phyloP scores from a whole-genome alignment of 1,140 invertebrate species.

The Aleiodes sp. region DNA sequence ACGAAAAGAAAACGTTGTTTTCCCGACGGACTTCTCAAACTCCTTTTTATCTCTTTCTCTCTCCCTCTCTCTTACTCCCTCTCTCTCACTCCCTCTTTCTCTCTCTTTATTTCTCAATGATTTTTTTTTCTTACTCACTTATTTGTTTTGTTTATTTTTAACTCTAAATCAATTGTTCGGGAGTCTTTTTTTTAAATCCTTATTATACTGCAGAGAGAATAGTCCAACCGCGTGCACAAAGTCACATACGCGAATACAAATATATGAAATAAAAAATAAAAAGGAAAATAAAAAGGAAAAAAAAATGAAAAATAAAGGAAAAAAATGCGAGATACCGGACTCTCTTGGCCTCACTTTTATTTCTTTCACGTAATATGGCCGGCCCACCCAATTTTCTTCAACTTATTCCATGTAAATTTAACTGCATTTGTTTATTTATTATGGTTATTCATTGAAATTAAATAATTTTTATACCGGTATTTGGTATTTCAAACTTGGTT shows the following conservation, averaged over 20 bases:
- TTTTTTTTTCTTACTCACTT: background rate
- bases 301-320: background rate
- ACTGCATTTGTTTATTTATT: background rate
- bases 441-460: too few species aligned
- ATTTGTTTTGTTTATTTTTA: slow-evolving; percentile 18
- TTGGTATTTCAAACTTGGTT: too few species aligned
- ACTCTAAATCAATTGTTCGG: slow-evolving; percentile 4
- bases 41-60: slow-evolving; percentile 15
- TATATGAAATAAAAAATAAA: too few species aligned
- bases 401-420: background rate
- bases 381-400: slow-evolving; percentile 28
- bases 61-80: background rate
- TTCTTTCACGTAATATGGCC: slow-evolving; percentile 49
- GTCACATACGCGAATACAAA: background rate
- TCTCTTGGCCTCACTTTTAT: slow-evolving; percentile 21
- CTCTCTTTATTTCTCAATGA: background rate
- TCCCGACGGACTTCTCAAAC: background rate
- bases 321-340: background rate
- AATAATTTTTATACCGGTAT: too few species aligned
- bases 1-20: too few species aligned
- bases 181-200: background rate
- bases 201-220: too few species aligned
- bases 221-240: slow-evolving; percentile 26
- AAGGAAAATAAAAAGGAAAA: slow-evolving; percentile 34
- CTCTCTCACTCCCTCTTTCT: slow-evolving; percentile 3